These are phyloP conservation scores for Hesperia comma DNA, from an alignment of 2,888 invertebrate species.

Conservation along the genomic window DNA sequence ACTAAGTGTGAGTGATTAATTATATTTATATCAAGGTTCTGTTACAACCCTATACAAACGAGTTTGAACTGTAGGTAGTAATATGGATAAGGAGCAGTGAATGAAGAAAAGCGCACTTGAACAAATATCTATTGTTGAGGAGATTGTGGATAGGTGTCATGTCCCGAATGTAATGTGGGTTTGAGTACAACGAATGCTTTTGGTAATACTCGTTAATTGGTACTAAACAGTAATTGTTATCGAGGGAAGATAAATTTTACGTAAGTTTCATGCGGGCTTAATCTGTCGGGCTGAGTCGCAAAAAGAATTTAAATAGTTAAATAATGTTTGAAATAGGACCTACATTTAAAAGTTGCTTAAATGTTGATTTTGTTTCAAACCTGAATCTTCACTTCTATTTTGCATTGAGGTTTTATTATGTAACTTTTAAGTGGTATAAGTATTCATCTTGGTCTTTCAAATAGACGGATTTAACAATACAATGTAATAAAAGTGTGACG, in stretches of 20 bases:
- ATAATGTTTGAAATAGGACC: too few species aligned
- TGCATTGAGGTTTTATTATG: neutral
- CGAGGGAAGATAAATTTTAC: too few species aligned
- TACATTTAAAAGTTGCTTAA: too few species aligned
- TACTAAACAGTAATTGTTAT: too few species aligned
- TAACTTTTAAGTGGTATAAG: neutral
- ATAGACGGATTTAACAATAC: slow-evolving; percentile 7
- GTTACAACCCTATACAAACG: slow-evolving; percentile 10
- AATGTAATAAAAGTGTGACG: slow-evolving; percentile 11
- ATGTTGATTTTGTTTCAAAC: too few species aligned
- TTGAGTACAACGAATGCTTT: neutral
- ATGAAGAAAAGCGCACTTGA: slow-evolving; percentile 75
- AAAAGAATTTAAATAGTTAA: too few species aligned
- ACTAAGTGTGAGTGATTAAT: too few species aligned
- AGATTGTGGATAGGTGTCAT: slow-evolving; percentile 19
- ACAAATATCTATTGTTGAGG: slow-evolving; percentile 53
- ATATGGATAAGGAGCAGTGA: slow-evolving; percentile 29
- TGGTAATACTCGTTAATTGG: neutral
- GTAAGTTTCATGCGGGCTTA: too few species aligned
- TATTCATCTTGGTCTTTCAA: neutral
- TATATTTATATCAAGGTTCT: neutral
- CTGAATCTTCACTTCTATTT: neutral
- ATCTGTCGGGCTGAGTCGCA: too few species aligned
- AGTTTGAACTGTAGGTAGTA: slow-evolving; percentile 5
- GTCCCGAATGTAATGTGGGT: slow-evolving; percentile 13